A percentile compares a stretch with the other conserved stretches of the same genome.
phyloP scores from a whole-genome alignment of 2,113 vertebrate species.

The Catharus fuscescens region DNA sequence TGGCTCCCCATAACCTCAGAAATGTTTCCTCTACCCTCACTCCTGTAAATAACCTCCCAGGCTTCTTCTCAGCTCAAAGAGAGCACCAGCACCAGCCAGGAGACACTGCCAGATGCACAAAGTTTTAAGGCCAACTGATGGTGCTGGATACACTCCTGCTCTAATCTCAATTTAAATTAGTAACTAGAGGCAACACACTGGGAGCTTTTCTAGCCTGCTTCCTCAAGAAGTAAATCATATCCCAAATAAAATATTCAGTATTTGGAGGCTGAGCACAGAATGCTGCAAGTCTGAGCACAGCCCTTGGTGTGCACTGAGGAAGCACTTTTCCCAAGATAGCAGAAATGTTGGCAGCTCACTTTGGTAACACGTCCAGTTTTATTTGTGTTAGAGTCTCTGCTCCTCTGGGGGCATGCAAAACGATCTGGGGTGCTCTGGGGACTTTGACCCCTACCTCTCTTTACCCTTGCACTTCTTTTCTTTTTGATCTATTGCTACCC shows the following conservation, averaged over 20 bases:
- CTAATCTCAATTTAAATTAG: constrained; percentile 61
- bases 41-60: background rate
- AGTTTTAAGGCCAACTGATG: background rate
- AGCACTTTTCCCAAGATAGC: background rate
- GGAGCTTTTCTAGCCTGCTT: constrained; percentile 31
- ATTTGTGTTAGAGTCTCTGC: background rate
- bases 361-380: background rate
- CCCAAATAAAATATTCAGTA: constrained; percentile 36
- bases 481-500: background rate
- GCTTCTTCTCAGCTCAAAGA: background rate
- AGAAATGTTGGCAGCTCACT: background rate
- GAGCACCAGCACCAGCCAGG: background rate
- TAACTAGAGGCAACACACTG: constrained; percentile 13
- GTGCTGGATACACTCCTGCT: constrained; percentile 23
- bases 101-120: constrained; percentile 13
- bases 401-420: background rate
- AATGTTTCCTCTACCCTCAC: background rate
- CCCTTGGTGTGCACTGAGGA: background rate
- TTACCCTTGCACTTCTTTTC: background rate
- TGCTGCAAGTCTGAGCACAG: background rate
- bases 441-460: background rate
- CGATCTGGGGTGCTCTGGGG: background rate
- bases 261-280: background rate
- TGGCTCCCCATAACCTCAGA: background rate
- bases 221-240: constrained; percentile 43